Percentiles rank a stretch among this genome's conserved stretches.
These are phyloP conservation scores for Poecilia wingei DNA, from an alignment of 2,797 vertebrate species.

Conservation along the genomic window DNA sequence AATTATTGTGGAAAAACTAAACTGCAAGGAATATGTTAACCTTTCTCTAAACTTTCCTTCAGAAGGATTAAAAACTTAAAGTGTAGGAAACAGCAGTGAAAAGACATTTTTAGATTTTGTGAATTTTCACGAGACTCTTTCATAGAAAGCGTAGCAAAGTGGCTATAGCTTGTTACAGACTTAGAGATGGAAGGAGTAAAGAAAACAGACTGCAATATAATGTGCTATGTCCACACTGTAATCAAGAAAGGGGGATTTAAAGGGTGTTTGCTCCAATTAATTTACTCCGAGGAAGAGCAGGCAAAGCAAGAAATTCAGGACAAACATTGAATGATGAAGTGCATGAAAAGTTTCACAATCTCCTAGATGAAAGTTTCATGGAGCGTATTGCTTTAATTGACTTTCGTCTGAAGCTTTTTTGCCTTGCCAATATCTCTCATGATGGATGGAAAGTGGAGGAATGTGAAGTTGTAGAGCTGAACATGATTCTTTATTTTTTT, in stretches of 20 bases:
- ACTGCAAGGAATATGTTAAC: slow-evolving; percentile 21
- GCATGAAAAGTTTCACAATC: neutral
- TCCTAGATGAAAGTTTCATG: neutral
- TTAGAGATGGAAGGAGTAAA: neutral
- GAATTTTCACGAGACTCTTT: neutral
- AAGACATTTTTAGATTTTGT: neutral
- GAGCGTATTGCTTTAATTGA: slow-evolving; percentile 18
- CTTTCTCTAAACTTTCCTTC: slow-evolving; percentile 29
- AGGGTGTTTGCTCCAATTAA: neutral
- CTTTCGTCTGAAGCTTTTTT: slow-evolving; percentile 20
- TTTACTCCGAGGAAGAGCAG: neutral
- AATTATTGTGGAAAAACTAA: slow-evolving; percentile 13
- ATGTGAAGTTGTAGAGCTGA: slow-evolving; percentile 1
- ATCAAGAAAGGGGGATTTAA: neutral
- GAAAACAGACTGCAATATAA: neutral
- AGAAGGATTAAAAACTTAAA: slow-evolving; percentile 11
- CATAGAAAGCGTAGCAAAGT: neutral
- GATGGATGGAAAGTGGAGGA: slow-evolving; percentile 1
- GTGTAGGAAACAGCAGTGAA: neutral
- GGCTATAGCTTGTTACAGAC: neutral
- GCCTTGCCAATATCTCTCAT: neutral
- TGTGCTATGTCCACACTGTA: slow-evolving; percentile 3
- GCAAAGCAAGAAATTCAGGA: neutral
- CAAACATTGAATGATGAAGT: neutral
- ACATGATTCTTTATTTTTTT: neutral